These are phyloP conservation scores for Anabacerthia variegaticeps DNA, from an alignment of 2,797 vertebrate species.

Conservation along the genomic window DNA sequence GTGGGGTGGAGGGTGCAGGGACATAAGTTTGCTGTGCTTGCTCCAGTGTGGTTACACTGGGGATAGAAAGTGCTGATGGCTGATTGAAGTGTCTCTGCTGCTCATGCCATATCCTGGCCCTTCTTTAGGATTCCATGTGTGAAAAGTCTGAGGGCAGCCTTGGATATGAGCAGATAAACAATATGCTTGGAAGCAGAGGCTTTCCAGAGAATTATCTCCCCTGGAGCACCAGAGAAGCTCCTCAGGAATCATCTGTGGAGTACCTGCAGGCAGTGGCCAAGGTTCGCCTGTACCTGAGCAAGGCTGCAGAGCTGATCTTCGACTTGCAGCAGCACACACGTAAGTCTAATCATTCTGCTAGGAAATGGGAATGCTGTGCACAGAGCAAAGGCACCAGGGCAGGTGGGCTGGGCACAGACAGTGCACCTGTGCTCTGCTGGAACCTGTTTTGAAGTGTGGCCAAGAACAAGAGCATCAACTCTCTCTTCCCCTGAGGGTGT, in stretches of 20 bases:
- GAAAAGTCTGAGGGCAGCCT: constrained; percentile 81
- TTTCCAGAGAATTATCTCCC: constrained; percentile 77
- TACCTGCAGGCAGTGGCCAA: constrained; percentile 86
- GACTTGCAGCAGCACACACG: constrained; percentile 53
- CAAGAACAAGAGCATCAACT: rapidly evolving
- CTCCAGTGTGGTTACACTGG: neutral
- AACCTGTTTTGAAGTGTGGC: neutral
- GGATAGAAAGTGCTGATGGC: neutral
- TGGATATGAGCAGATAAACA: neutral
- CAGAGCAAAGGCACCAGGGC: neutral
- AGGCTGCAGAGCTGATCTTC: constrained; percentile 78
- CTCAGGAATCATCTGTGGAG: constrained; percentile 74
- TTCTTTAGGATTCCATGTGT: constrained; percentile 87
- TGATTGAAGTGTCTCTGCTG: neutral
- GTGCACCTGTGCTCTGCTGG: neutral
- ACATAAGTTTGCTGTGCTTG: neutral
- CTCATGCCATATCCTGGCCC: neutral
- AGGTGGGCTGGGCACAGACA: neutral
- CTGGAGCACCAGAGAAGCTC: neutral
- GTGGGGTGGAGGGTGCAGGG: neutral
- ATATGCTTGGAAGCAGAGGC: constrained; percentile 69
- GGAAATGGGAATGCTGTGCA: rapidly evolving
- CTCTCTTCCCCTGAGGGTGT: too few relatives aligned
- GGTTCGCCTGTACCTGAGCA: constrained; percentile 84
- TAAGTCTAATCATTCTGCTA: neutral